Percentiles rank a stretch among this genome's conserved stretches.
These are phyloP conservation scores for Eristalis tenax DNA, from an alignment of 2,888 invertebrate species.

Conservation along the genomic window DNA sequence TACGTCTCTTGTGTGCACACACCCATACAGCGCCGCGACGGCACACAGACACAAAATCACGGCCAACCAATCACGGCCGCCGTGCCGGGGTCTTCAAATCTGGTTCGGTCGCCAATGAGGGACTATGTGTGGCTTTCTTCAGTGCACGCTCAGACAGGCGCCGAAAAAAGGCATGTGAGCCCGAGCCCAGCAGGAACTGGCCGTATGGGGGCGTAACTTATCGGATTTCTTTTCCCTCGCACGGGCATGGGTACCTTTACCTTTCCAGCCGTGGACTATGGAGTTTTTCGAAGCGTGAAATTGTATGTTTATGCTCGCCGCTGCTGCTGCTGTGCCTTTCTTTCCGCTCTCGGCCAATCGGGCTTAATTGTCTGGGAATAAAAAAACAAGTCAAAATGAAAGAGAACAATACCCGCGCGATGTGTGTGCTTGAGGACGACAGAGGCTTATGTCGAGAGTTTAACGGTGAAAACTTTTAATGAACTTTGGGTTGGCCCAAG, in stretches of 20 bases:
- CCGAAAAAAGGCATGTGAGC: conserved; percentile 37
- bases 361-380: conserved; percentile 26
- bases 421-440: background rate
- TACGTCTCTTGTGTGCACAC: conserved; percentile 1
- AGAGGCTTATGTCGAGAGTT: background rate
- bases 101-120: conserved; percentile 72
- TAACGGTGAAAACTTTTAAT: conserved; percentile 1
- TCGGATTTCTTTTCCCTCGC: conserved; percentile 40
- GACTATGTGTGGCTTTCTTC: conserved; percentile 61
- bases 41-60: conserved; percentile 55
- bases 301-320: conserved; percentile 29
- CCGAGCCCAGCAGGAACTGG: background rate
- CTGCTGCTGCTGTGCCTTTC: conserved; percentile 1
- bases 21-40: conserved; percentile 5
- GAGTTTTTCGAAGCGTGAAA: conserved; percentile 60
- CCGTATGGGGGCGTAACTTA: conserved; percentile 60
- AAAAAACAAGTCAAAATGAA: background rate
- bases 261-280: conserved; percentile 51
- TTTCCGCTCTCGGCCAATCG: conserved; percentile 32
- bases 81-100: conserved; percentile 63
- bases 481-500: background rate
- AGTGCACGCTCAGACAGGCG: conserved; percentile 25
- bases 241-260: conserved; percentile 23
- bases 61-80: conserved; percentile 70
- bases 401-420: conserved; percentile 22